A percentile compares a stretch with the other conserved stretches of the same genome.
Evolutionary conservation across 2,888 invertebrate species (phyloP).

Genomic region (Pogonocherus hispidulus): DNA sequence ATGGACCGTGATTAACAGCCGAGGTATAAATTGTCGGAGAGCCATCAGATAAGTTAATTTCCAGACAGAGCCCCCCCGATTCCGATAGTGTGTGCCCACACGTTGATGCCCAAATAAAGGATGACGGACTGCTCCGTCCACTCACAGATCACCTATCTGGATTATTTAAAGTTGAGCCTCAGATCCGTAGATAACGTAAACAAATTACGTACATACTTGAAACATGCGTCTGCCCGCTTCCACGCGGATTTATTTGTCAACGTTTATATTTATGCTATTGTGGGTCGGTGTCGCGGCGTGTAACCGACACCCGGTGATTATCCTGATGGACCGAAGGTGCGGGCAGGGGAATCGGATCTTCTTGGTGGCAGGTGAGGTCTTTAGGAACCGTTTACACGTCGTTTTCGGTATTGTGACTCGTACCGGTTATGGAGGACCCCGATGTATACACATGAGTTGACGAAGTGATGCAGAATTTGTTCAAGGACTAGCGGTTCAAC

Average conservation of each 20-base stretch:
- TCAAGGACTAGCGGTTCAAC: too few relatives aligned
- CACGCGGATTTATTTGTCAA: slow-evolving; percentile 41
- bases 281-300: slow-evolving; percentile 9
- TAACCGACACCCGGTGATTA: slow-evolving; percentile 21
- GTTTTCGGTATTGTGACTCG: slow-evolving; percentile 4
- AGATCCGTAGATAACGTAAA: slow-evolving; percentile 52
- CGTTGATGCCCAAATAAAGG: slow-evolving; percentile 54
- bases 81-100: slow-evolving; percentile 40
- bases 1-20: slow-evolving; percentile 40
- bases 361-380: slow-evolving; percentile 16
- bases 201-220: slow-evolving; percentile 46
- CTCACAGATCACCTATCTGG: slow-evolving; percentile 51
- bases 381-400: slow-evolving; percentile 13
- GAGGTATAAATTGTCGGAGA: slow-evolving; percentile 59
- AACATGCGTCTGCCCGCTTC: slow-evolving; percentile 39
- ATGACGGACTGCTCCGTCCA: slow-evolving; percentile 52
- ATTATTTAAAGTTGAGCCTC: slow-evolving; percentile 55
- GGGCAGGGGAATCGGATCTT: slow-evolving; percentile 12
- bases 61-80: slow-evolving; percentile 49
- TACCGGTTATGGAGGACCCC: background rate
- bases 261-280: slow-evolving; percentile 41
- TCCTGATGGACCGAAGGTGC: slow-evolving; percentile 17
- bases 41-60: slow-evolving; percentile 61
- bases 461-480: too few relatives aligned
- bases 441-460: too few relatives aligned